Conservation (phyloP, 2,797 vertebrate species). For the Channallabes apus region DNA sequence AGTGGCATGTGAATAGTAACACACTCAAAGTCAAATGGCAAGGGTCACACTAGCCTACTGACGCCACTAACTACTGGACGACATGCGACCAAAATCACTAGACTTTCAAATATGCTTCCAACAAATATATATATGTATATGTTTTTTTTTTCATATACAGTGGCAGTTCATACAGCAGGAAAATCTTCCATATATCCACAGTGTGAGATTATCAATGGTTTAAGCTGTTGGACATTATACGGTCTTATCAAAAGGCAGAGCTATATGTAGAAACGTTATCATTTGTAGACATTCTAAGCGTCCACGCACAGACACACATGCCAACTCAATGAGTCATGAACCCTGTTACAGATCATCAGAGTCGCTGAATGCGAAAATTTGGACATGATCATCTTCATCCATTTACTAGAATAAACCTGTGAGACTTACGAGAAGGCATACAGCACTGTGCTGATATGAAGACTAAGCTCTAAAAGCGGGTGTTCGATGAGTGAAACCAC, state of each 20-base stretch:
- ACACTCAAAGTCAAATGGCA: slow-evolving; percentile 30
- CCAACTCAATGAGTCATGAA: slow-evolving; percentile 14
- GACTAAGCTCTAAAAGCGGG: slow-evolving; percentile 59
- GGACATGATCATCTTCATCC: neutral
- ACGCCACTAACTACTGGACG: slow-evolving; percentile 6
- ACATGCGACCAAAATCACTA: slow-evolving; percentile 14
- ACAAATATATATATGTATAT: slow-evolving; percentile 35
- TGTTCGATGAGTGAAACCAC: slow-evolving; percentile 41
- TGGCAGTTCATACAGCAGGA: slow-evolving; percentile 36
- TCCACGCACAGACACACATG: neutral
- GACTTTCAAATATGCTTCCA: slow-evolving; percentile 16
- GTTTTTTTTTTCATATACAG: slow-evolving; percentile 37
- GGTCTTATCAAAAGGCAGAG: slow-evolving; percentile 58
- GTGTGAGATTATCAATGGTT: slow-evolving; percentile 52
- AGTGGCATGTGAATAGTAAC: slow-evolving; percentile 34
- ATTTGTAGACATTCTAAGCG: slow-evolving; percentile 3
- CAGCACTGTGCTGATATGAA: slow-evolving; percentile 53
- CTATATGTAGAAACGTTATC: slow-evolving; percentile 48
- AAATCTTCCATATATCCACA: slow-evolving; percentile 50
- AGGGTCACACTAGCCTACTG: slow-evolving; percentile 12
- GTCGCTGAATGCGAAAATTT: slow-evolving; percentile 1
- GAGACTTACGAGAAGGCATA: slow-evolving; percentile 20
- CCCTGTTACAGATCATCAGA: slow-evolving; percentile 11
- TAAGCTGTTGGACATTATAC: slow-evolving; percentile 63
- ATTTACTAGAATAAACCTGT: neutral